Evolutionary conservation across 2,797 vertebrate genomes (phyloP).

Genomic region (Trematomus bernacchii): DNA sequence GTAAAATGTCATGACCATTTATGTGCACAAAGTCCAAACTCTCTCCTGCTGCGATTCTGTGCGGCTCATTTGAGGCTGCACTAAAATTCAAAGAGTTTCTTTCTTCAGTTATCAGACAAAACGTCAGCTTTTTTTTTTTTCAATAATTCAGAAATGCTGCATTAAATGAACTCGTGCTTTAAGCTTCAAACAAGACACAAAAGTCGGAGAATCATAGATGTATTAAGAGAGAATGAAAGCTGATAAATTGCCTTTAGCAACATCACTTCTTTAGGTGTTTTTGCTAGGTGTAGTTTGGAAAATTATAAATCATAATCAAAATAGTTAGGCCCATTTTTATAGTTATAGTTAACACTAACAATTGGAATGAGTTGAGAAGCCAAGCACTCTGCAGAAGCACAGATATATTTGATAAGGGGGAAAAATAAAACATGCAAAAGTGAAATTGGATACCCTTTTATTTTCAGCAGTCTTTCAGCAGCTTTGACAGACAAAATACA

Average conservation of each 20-base stretch:
- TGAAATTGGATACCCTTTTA: slow-evolving; percentile 62
- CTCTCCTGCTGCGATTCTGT: slow-evolving; percentile 40
- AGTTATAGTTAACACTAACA: background rate
- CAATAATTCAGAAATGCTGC: slow-evolving; percentile 8
- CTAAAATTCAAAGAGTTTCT: slow-evolving; percentile 3
- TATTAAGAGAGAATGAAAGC: background rate
- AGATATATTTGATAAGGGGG: too few species aligned
- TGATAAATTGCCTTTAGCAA: background rate
- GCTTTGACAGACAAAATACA: slow-evolving; percentile 81
- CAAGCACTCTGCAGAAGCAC: too few species aligned
- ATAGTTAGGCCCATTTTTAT: background rate
- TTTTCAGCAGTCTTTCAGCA: slow-evolving; percentile 80
- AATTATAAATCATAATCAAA: background rate
- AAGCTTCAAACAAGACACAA: background rate
- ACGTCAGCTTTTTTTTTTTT: background rate
- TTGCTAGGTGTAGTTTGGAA: too few species aligned
- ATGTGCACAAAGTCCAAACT: slow-evolving; percentile 67
- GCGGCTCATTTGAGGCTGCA: slow-evolving; percentile 30
- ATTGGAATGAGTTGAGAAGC: too few species aligned
- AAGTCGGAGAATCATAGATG: background rate
- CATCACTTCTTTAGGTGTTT: background rate
- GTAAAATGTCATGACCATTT: slow-evolving; percentile 76
- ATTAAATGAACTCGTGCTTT: background rate
- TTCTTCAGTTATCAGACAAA: background rate
- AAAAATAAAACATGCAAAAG: background rate